Evolutionary conservation across 2,113 vertebrate species (phyloP).

Genomic region (Hippocampus abdominalis): DNA sequence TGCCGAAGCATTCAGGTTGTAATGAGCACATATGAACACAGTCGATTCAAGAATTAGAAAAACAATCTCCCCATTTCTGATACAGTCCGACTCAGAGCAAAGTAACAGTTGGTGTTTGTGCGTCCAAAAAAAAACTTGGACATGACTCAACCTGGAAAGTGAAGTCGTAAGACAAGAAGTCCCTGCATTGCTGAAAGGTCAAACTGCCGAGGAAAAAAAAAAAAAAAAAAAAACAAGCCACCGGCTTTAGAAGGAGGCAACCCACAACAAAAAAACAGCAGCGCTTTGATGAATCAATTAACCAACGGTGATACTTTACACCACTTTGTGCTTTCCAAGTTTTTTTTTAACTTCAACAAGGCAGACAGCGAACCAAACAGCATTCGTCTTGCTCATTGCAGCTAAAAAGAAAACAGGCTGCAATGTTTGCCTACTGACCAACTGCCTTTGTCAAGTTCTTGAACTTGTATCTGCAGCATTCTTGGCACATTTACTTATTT

Average conservation of each 20-base stretch:
- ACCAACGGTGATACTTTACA: neutral
- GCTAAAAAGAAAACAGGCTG: neutral
- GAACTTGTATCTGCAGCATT: neutral
- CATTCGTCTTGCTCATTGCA: neutral
- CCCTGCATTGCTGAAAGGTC: neutral
- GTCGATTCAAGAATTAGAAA: slow-evolving; percentile 23
- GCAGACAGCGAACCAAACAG: neutral
- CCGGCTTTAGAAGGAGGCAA: neutral
- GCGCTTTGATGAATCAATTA: neutral
- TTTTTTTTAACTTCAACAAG: no score
- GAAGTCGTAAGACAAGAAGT: slow-evolving; percentile 9
- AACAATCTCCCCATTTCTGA: neutral
- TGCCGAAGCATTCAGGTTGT: slow-evolving; percentile 23
- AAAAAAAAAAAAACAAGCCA: neutral
- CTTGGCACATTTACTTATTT: neutral
- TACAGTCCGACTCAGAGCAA: slow-evolving; percentile 1
- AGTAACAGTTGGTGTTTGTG: slow-evolving; percentile 5
- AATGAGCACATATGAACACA: slow-evolving; percentile 24
- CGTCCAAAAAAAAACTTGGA: neutral
- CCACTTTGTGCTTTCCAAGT: neutral
- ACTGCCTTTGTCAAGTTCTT: neutral
- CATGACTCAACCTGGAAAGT: neutral
- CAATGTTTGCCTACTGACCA: neutral
- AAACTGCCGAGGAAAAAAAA: neutral
- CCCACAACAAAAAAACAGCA: neutral